Conservation (phyloP, 2,113 vertebrate species). For the Mustela lutreola region DNA sequence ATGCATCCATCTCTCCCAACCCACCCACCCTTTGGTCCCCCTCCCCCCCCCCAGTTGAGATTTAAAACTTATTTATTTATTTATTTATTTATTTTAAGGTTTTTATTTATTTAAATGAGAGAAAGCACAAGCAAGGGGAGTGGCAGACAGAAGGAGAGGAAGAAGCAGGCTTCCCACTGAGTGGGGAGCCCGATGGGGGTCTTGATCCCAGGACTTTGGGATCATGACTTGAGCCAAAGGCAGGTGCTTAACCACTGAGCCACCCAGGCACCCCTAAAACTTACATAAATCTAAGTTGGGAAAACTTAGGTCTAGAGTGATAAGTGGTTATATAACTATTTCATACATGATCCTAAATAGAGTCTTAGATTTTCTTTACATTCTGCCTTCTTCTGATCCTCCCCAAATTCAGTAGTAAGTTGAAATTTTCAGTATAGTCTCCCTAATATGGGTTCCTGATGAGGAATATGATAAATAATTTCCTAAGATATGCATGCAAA, state of each 20-base stretch:
- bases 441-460: not conserved
- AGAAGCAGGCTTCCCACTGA: not conserved
- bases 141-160: not conserved
- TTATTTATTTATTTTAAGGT: not conserved
- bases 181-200: not conserved
- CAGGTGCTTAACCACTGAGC: not conserved
- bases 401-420: not conserved
- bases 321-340: not conserved
- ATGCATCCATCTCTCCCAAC: fast-evolving
- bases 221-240: not conserved
- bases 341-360: not conserved
- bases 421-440: not conserved
- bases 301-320: not conserved
- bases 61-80: not conserved
- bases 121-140: not conserved
- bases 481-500: not conserved
- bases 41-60: not conserved
- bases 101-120: not conserved
- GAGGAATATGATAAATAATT: not conserved
- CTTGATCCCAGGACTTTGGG: not conserved
- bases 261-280: not conserved
- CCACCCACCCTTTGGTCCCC: fast-evolving
- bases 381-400: not conserved
- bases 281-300: not conserved
- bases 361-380: constrained; percentile 18